A percentile compares a stretch with the other conserved stretches of the same genome.
Evolutionary conservation across 2,113 vertebrate species (phyloP).

Genomic region (Crotalus viridis): DNA sequence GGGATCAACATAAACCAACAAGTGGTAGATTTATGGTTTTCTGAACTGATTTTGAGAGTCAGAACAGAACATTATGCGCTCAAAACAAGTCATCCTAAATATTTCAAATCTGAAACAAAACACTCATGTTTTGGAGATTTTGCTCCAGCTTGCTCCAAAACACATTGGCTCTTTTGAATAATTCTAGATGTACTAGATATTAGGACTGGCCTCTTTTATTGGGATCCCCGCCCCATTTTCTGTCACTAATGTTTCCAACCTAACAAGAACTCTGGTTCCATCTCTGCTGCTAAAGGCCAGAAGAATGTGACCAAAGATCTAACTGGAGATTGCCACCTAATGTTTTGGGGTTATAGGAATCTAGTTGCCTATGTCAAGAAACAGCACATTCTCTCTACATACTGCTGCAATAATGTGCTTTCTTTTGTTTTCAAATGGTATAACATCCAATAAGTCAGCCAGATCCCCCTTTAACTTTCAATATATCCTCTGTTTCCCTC

Average conservation of each 20-base stretch:
- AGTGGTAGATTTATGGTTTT: not conserved
- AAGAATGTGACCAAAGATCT: not conserved
- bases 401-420: not conserved
- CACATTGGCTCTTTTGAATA: not conserved
- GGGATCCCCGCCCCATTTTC: not conserved
- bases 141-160: not conserved
- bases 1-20: not conserved
- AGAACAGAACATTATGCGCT: not conserved
- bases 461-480: not conserved
- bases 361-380: not conserved
- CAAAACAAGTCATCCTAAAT: not conserved
- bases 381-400: not conserved
- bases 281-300: not conserved
- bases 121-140: not conserved
- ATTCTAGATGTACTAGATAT: not conserved
- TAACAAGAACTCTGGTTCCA: not conserved
- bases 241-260: not conserved
- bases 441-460: not conserved
- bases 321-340: not conserved
- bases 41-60: not conserved
- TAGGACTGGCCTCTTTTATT: not conserved
- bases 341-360: not conserved
- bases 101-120: not conserved
- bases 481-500: not conserved
- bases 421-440: not conserved